These are phyloP conservation scores for Lagorchestes hirsutus DNA, from an alignment of 2,797 vertebrate genomes.

Conservation along the genomic window DNA sequence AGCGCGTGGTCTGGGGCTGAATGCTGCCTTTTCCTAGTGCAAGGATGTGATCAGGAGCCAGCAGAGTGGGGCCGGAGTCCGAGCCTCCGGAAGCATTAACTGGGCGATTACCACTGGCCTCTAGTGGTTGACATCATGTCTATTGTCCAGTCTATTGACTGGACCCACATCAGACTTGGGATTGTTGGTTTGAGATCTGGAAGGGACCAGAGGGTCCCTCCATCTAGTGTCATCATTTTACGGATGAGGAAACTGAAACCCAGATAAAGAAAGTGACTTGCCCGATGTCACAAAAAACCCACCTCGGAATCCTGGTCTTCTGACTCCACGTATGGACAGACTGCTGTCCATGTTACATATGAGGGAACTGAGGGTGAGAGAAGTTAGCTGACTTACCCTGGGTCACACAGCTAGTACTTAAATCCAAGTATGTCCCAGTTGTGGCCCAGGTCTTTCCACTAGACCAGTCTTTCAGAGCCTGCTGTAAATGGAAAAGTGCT, in stretches of 20 bases:
- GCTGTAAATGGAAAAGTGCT: neutral
- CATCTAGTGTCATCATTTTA: neutral
- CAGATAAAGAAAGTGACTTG: neutral
- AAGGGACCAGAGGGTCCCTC: neutral
- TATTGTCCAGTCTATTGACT: neutral
- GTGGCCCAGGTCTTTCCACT: neutral
- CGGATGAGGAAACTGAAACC: neutral
- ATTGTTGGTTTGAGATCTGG: neutral
- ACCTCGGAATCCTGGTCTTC: neutral
- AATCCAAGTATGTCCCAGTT: neutral
- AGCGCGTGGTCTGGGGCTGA: neutral
- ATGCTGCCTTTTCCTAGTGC: too few species aligned
- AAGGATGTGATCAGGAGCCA: neutral
- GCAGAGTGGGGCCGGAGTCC: neutral
- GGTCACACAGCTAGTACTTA: neutral
- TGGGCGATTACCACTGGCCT: neutral
- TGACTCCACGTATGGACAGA: neutral
- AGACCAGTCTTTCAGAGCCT: neutral
- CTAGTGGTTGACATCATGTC: neutral
- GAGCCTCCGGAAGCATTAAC: neutral
- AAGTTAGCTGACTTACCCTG: neutral
- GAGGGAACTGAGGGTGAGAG: neutral
- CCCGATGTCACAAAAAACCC: neutral
- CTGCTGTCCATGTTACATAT: neutral
- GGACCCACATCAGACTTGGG: neutral